A percentile compares a stretch with the other conserved stretches of the same genome.
phyloP scores from a whole-genome alignment of 2,797 vertebrate species.

The Amphiprion clarkii region DNA sequence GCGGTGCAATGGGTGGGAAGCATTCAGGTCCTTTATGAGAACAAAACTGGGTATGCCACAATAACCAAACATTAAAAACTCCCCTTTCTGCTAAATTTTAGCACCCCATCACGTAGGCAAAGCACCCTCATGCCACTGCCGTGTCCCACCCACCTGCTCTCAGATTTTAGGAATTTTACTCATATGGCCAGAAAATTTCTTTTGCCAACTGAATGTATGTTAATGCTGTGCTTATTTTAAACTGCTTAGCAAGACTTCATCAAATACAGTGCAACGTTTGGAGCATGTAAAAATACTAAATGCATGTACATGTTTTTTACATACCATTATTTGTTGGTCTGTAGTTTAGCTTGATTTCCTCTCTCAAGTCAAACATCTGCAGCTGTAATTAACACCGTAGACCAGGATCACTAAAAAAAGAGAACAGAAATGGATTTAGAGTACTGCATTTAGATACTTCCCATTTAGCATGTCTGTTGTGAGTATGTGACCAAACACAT shows the following conservation, averaged over 20 bases:
- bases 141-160: background rate
- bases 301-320: too few species aligned
- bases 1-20: background rate
- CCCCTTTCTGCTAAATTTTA: too few species aligned
- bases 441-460: too few species aligned
- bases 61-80: background rate
- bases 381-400: background rate
- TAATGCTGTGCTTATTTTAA: background rate
- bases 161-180: background rate
- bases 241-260: too few species aligned
- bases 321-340: background rate
- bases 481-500: slow-evolving; percentile 13
- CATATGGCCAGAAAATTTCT: background rate
- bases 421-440: background rate
- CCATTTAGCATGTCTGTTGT: background rate
- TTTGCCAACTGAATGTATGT: background rate
- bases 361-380: background rate
- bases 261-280: too few species aligned
- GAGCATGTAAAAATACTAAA: too few species aligned
- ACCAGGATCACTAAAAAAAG: background rate
- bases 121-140: background rate
- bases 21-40: slow-evolving; percentile 15
- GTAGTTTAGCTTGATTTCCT: background rate
- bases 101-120: background rate
- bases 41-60: background rate